phyloP scores from a whole-genome alignment of 2,113 vertebrate species.

The Loxodonta africana region DNA sequence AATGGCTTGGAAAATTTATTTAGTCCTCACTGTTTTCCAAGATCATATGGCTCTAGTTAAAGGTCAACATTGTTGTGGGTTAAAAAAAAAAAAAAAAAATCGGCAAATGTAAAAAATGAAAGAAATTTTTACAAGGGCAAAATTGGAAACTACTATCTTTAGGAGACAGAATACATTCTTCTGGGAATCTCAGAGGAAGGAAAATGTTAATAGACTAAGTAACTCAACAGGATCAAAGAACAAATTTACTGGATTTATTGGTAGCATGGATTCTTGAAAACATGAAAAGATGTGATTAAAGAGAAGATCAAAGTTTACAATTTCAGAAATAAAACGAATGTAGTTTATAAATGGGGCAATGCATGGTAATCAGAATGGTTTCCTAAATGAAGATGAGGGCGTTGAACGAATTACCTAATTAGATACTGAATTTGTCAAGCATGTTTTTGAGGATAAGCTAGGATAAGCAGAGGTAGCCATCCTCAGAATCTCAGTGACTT shows the following conservation, averaged over 20 bases:
- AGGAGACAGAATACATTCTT: neutral
- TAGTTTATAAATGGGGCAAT: neutral
- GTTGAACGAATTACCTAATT: neutral
- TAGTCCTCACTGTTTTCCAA: neutral
- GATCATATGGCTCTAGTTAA: neutral
- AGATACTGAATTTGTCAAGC: neutral
- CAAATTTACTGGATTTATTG: neutral
- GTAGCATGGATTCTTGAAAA: neutral
- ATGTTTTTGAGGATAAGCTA: neutral
- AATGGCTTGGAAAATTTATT: fast-evolving
- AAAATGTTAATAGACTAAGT: neutral
- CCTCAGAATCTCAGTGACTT: too few relatives aligned
- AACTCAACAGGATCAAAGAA: neutral
- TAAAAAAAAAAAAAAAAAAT: neutral
- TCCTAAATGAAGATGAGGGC: neutral
- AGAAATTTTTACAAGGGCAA: neutral
- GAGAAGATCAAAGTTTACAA: neutral
- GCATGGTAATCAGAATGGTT: neutral
- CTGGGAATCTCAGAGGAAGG: neutral
- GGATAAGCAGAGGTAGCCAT: neutral
- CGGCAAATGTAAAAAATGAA: neutral
- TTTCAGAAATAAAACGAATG: neutral
- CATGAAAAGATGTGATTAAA: neutral
- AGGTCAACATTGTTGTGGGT: neutral
- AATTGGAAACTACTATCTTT: neutral